These are phyloP conservation scores for Medauroidea extradentata DNA, from an alignment of 1,140 invertebrate species.

Conservation along the genomic window DNA sequence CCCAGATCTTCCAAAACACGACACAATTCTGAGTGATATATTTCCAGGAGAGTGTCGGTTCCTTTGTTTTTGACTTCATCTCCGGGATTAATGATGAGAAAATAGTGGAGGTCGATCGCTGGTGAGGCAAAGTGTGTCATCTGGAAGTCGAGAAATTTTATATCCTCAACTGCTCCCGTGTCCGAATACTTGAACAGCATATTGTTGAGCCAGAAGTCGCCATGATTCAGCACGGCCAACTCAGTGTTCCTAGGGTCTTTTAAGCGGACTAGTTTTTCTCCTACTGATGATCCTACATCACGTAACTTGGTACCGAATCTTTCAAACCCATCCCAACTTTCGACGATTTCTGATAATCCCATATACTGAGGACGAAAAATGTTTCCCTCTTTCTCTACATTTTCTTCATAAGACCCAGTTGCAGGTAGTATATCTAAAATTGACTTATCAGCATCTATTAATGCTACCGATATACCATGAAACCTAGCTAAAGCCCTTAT, in stretches of 20 bases:
- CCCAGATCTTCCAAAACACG: too few species aligned
- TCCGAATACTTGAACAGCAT: too few species aligned
- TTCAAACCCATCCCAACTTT: too few species aligned
- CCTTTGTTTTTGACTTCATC: constrained; percentile 24
- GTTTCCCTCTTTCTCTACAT: neutral
- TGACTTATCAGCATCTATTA: neutral
- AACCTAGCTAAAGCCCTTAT: constrained; percentile 14
- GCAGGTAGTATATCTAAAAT: neutral
- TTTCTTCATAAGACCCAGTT: neutral
- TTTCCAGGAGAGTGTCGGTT: too few species aligned
- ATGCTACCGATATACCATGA: constrained; percentile 16
- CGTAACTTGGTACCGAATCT: too few species aligned
- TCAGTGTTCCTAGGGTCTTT: too few species aligned
- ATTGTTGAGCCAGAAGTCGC: neutral
- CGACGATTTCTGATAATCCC: too few species aligned
- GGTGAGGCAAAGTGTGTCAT: constrained; percentile 37
- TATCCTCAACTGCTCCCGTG: too few species aligned
- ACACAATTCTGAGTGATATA: too few species aligned
- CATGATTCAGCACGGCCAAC: too few species aligned
- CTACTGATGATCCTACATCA: too few species aligned
- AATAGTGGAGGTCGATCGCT: constrained; percentile 37
- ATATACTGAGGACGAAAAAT: neutral
- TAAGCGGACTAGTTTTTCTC: too few species aligned
- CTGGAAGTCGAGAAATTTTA: constrained; percentile 38
- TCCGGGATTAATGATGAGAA: constrained; percentile 34